Conservation (phyloP, 2,888 invertebrate species). For the Electrophaes corylata region DNA sequence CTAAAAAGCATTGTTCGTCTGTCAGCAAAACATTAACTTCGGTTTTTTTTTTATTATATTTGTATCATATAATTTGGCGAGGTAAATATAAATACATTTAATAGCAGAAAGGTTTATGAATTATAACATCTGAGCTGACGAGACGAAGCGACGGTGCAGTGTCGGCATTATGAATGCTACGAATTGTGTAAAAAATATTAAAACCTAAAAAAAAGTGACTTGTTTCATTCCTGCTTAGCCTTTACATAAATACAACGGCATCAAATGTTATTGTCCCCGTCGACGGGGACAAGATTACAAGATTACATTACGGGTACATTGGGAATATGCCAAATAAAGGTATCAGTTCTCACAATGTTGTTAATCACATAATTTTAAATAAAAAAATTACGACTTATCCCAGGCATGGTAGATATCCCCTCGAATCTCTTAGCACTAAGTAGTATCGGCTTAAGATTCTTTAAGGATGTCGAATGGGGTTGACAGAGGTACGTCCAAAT, state of each 20-base stretch:
- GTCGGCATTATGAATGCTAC: slow-evolving; percentile 85
- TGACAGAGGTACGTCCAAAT: no score
- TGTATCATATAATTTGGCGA: slow-evolving; percentile 76
- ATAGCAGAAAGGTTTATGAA: slow-evolving; percentile 63
- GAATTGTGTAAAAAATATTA: slow-evolving; percentile 86
- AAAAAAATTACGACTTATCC: no score
- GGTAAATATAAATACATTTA: slow-evolving; percentile 45
- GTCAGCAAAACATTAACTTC: slow-evolving; percentile 67
- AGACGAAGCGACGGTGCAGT: slow-evolving; percentile 66
- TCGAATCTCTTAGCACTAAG: no score
- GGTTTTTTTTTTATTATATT: slow-evolving; percentile 71
- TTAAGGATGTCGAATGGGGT: no score
- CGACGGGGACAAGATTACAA: no score
- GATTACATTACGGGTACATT: no score
- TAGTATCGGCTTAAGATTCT: no score
- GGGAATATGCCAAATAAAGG: no score
- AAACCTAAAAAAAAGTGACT: slow-evolving; percentile 78
- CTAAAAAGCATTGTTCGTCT: slow-evolving; percentile 66
- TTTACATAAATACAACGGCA: background rate
- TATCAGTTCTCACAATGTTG: no score
- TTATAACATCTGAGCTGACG: slow-evolving; percentile 58
- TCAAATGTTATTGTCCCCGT: no score
- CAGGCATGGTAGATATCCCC: no score
- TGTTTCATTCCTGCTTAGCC: slow-evolving; percentile 64
- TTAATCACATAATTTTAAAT: no score